Evolutionary conservation across 2,113 vertebrate genomes (phyloP).

Genomic region (Prolemur simus): DNA sequence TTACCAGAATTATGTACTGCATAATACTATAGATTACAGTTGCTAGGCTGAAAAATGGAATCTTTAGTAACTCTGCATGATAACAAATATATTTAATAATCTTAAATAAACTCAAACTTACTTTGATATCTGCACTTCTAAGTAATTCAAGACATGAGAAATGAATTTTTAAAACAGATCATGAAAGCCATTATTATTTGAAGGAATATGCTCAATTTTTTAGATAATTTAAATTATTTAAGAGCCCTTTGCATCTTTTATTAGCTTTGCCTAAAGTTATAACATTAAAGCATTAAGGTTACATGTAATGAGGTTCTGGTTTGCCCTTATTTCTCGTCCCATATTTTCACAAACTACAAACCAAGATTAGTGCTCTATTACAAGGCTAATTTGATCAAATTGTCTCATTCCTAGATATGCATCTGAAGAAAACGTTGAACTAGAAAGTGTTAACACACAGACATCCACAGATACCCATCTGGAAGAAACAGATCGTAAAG

Average conservation of each 20-base stretch:
- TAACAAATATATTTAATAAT: slow-evolving; percentile 74
- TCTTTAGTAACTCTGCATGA: background rate
- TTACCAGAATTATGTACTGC: background rate
- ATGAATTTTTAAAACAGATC: slow-evolving; percentile 76
- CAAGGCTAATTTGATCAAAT: background rate
- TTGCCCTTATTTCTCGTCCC: slow-evolving; percentile 47
- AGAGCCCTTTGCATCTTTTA: slow-evolving; percentile 79
- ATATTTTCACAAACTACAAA: slow-evolving; percentile 60
- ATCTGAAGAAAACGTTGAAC: background rate
- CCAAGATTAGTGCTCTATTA: background rate
- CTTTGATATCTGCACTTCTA: slow-evolving; percentile 56
- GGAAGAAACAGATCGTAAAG: background rate
- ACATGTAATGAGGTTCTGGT: slow-evolving; percentile 64
- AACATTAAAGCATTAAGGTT: slow-evolving; percentile 75
- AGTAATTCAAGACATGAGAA: slow-evolving; percentile 72
- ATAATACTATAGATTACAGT: slow-evolving; percentile 30
- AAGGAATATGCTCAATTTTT: slow-evolving; percentile 79
- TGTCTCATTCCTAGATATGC: background rate
- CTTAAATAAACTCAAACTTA: slow-evolving; percentile 69
- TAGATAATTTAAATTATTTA: slow-evolving; percentile 82
- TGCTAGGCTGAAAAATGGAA: slow-evolving; percentile 54
- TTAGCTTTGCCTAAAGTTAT: slow-evolving; percentile 80
- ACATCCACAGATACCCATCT: background rate
- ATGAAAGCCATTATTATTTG: slow-evolving; percentile 79
- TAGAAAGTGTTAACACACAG: background rate